Percentiles rank a stretch among this genome's conserved stretches.
Evolutionary conservation across 37 sponge, comb jelly and placozoan species (phyloP).

Genomic region (Ephydatia muelleri): DNA sequence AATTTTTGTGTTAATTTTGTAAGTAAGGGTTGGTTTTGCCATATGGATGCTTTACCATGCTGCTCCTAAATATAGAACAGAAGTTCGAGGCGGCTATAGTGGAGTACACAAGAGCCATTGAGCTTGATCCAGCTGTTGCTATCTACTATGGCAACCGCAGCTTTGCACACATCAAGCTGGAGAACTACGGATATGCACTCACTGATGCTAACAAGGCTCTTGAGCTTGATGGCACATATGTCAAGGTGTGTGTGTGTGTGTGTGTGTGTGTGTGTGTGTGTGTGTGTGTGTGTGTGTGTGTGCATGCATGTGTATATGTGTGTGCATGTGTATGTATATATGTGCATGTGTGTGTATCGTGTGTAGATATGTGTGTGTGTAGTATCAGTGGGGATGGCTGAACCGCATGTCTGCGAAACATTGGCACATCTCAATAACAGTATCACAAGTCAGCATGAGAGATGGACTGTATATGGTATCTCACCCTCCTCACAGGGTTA

Average conservation of each 20-base stretch:
- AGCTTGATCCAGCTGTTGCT: slow-evolving; percentile 67
- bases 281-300: slow-evolving; percentile 12
- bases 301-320: background rate
- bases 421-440: too few species aligned
- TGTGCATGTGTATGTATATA: background rate
- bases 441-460: too few species aligned
- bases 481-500: slow-evolving; percentile 67
- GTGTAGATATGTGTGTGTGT: background rate
- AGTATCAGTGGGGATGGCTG: too few species aligned
- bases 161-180: slow-evolving; percentile 85
- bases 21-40: too few species aligned
- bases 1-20: background rate
- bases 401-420: too few species aligned
- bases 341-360: background rate
- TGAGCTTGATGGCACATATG: slow-evolving; percentile 80
- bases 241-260: slow-evolving; percentile 65
- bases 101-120: slow-evolving; percentile 84
- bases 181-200: slow-evolving; percentile 92
- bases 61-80: slow-evolving; percentile 38
- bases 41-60: background rate
- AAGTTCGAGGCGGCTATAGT: slow-evolving; percentile 82
- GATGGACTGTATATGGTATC: background rate
- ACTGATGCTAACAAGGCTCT: slow-evolving; percentile 88
- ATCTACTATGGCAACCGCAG: slow-evolving; percentile 94
- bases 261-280: slow-evolving; percentile 17